These are phyloP conservation scores for Sturnira hondurensis DNA, from an alignment of 2,113 vertebrate species.

Conservation along the genomic window DNA sequence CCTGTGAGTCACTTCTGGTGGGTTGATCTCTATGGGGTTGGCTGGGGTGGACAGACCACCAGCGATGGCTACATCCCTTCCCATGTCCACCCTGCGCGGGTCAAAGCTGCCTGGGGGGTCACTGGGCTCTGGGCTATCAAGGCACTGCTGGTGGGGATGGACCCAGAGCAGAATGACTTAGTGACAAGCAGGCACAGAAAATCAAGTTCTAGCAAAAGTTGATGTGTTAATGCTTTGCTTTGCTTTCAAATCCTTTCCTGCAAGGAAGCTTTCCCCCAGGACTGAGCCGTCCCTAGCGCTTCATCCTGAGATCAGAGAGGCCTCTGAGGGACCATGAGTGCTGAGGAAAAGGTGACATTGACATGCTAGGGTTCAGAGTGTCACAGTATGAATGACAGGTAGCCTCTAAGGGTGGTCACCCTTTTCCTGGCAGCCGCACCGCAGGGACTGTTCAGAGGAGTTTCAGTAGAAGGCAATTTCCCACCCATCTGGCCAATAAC, in stretches of 20 bases:
- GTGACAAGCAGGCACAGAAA: not conserved
- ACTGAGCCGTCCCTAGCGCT: rapidly evolving
- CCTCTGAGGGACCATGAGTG: not conserved
- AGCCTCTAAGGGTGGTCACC: not conserved
- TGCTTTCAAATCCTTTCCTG: not conserved
- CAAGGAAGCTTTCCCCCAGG: not conserved
- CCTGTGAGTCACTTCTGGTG: not conserved
- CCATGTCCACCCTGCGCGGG: no score
- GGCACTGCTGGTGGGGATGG: not conserved
- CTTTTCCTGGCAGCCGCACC: not conserved
- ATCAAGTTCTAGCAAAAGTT: not conserved
- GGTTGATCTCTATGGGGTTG: not conserved
- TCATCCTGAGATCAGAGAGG: not conserved
- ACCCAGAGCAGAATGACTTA: not conserved
- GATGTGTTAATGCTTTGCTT: not conserved
- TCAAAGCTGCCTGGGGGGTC: not conserved
- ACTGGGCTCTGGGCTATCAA: not conserved
- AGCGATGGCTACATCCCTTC: not conserved
- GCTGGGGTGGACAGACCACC: not conserved
- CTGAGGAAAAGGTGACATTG: not conserved
- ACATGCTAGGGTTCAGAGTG: not conserved
- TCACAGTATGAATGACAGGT: not conserved
- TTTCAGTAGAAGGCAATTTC: not conserved
- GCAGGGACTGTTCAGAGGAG: not conserved
- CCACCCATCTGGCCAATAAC: not conserved